Evolutionary conservation across 2,888 invertebrate genomes (phyloP), one percentile per base, ranked within the genome.

Genomic region (Altica lythri): DNA sequence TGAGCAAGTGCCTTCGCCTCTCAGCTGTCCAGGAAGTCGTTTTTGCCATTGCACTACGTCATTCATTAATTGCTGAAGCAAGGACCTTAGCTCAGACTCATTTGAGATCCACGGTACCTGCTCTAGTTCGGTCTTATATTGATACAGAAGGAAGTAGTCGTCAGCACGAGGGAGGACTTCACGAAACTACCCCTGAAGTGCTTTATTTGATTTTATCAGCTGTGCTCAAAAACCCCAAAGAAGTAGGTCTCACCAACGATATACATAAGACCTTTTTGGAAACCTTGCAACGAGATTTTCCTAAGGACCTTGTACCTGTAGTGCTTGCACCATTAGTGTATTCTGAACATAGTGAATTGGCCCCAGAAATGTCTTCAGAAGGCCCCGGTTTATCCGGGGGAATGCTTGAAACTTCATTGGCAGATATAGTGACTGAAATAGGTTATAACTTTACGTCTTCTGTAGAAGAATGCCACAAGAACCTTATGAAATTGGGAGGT

Each of bases 11-110:
- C 70, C 83, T 95, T 71, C 89, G 89, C 75, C 84, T 95, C 71
- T 89, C 89, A 57, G 85, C 90, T 67, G 88, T 94, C 38, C 92
- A 95, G 79, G 95, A 96, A 82, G 90, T 95, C 71, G 88, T 91
- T 44, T 88, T 95, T 77, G 91, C 92, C 53, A 81, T 96, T 70
- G 89, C 92, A 57, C 79, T 95, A 62, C 84, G 89, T 65, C 86
- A 91, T 72, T 93, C 94, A 12, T 83, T 86, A 35, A 89, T 88
- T 75, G 72, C 83, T 40, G 94, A 95, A 68, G 83, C 90, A 53
- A 82, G 85, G 58, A 80, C 80, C 64, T 80, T 86, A 70, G 90
- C 95, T 18, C 81, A 85, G 65, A 86, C 88, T 68, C 91, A 92
- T 76, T 81, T 95, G 54, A 87, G 88, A 73, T 85, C 85, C 74